phyloP scores from a whole-genome alignment of 2,113 vertebrate species.

The Zosterops pallidus region DNA sequence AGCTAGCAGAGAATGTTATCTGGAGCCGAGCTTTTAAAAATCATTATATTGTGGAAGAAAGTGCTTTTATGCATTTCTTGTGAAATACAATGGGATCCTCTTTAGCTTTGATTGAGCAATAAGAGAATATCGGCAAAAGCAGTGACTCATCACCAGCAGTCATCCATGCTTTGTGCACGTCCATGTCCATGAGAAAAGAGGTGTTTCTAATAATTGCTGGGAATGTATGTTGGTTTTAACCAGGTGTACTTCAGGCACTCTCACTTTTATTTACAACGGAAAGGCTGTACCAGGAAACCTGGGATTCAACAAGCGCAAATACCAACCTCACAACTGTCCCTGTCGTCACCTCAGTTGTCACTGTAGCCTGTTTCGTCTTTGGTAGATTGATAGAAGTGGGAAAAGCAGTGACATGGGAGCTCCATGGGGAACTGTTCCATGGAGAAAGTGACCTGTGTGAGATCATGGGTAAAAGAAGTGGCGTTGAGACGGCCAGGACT shows the following conservation, averaged over 20 bases:
- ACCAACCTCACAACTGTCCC: not conserved
- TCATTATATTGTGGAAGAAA: not conserved
- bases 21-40: fast-evolving
- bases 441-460: not conserved
- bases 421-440: not conserved
- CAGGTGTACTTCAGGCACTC: not conserved
- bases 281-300: not conserved
- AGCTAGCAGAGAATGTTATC: not conserved
- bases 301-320: not conserved
- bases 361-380: not conserved
- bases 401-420: not conserved
- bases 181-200: not conserved
- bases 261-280: not conserved
- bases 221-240: not conserved
- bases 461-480: not conserved
- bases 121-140: not conserved
- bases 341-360: not conserved
- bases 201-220: not conserved
- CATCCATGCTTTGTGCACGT: fast-evolving
- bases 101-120: not conserved
- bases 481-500: not conserved
- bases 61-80: not conserved
- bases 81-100: not conserved
- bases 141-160: not conserved
- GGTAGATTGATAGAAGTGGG: conserved; percentile 1